A percentile compares a stretch with the other conserved stretches of the same genome.
Evolutionary conservation across 2,113 vertebrate genomes (phyloP).

Genomic region (Neogale vison): DNA sequence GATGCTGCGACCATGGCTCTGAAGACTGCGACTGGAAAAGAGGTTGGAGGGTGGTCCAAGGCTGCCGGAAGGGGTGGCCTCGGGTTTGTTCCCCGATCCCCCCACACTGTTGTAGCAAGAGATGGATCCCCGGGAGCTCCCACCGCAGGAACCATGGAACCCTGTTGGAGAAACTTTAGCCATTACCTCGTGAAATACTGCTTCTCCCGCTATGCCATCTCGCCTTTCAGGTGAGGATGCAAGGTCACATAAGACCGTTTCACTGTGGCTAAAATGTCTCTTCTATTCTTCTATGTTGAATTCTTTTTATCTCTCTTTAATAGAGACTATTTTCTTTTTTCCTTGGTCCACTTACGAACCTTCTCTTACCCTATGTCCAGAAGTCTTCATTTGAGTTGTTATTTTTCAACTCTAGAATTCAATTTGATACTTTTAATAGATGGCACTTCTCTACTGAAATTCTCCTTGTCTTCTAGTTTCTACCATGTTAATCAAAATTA

Average conservation of each 20-base stretch:
- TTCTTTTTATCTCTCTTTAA: neutral
- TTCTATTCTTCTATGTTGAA: neutral
- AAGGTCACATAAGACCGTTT: neutral
- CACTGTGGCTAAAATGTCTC: neutral
- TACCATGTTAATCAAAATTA: neutral
- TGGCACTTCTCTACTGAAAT: neutral
- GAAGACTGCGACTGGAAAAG: neutral
- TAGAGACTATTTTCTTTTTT: neutral
- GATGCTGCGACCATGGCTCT: neutral
- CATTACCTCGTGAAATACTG: neutral
- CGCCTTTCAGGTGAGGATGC: neutral
- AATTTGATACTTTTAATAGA: neutral
- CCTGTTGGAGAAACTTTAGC: neutral
- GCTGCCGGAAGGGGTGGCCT: neutral
- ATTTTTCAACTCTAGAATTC: constrained; percentile 12
- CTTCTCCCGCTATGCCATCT: neutral
- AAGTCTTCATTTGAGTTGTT: neutral
- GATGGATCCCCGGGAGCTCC: neutral
- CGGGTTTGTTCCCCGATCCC: neutral
- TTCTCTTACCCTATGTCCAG: neutral
- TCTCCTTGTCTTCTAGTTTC: neutral
- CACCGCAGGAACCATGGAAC: neutral
- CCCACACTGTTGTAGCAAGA: neutral
- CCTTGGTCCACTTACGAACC: neutral
- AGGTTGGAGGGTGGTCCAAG: neutral